Evolutionary conservation across 2,888 invertebrate species (phyloP), one percentile per base, ranked within the genome.

Genomic region (Diarsia rubi): DNA sequence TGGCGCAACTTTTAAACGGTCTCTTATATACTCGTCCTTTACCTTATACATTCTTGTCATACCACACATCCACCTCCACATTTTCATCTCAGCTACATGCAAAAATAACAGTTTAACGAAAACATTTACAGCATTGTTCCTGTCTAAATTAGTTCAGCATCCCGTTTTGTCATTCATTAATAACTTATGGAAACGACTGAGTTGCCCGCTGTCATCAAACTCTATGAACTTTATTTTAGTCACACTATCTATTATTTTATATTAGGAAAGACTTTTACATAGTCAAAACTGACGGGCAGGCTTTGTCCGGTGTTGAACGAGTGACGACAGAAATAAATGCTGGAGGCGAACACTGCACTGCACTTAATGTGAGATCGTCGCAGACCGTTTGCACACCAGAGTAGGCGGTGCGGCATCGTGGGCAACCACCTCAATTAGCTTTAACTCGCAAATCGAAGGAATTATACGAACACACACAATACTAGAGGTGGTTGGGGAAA

Each of bases 401-500:
- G 57, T 19, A 57, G 49, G 44, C n/a, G 19, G 27, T 47, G 69
- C 37, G 42, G n/a, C 42, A 12, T 21, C 19, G 37, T 19, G 42
- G n/a, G 6, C 54, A 49, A 69, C n/a, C 60, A 69, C 65, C 52
- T 31, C 65, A 76, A 69, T 63, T 80, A 72, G 59, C 54, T 37
- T 68, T 27, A 69, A 49, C 45, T 42, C 21, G n/a, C 27, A 63
- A 57, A 57, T 63, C 45, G 37, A 74, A 24, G 27, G 45, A 47
- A 47, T 59, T 52, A 52, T 21, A 71, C 37, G 44, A 59, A 68
- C 42, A 27, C 31, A n/a, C 19, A 44, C 24, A 27, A 52, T 45
- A 60, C 6, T 14, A 42, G 44, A 52, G 44, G 24, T 67, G 24
- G 57, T 37, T 16, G 44, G 5, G 24, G 19, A 60, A 52, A 52